Evolutionary conservation across 2,888 invertebrate species (phyloP).

Genomic region (Muscina levida): DNA sequence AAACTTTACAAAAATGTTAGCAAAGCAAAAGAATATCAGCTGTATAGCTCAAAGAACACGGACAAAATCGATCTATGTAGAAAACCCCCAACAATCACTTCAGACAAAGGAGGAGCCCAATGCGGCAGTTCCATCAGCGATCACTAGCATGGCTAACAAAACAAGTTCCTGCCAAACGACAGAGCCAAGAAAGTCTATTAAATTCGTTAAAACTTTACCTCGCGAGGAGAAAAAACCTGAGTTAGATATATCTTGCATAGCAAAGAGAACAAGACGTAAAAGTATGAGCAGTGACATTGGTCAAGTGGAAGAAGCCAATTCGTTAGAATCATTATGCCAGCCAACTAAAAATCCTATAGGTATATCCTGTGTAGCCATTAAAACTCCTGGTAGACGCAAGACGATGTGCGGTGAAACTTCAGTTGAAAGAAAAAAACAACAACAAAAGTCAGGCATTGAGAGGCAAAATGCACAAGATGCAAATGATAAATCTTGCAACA

Average conservation of each 20-base stretch:
- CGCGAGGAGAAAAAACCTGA: not conserved
- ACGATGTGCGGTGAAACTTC: constrained; percentile 37
- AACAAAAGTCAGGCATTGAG: not conserved
- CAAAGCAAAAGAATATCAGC: constrained; percentile 41
- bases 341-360: not conserved
- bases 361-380: constrained; percentile 18
- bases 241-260: constrained; percentile 49
- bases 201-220: not conserved
- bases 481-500: no score
- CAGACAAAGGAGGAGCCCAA: not conserved
- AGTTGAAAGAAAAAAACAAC: not conserved
- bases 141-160: not conserved
- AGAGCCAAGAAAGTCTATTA: not conserved
- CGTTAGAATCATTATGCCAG: no score
- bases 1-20: constrained; percentile 28
- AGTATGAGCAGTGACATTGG: not conserved
- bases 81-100: not conserved
- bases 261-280: constrained; percentile 46
- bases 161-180: not conserved
- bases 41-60: constrained; percentile 35
- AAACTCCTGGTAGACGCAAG: constrained; percentile 23
- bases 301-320: not conserved
- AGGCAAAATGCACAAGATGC: no score
- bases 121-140: no score
- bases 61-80: not conserved